Percentiles rank a stretch among this genome's conserved stretches.
phyloP scores from a whole-genome alignment of 1,140 invertebrate genomes.

The Hyles vespertilio region DNA sequence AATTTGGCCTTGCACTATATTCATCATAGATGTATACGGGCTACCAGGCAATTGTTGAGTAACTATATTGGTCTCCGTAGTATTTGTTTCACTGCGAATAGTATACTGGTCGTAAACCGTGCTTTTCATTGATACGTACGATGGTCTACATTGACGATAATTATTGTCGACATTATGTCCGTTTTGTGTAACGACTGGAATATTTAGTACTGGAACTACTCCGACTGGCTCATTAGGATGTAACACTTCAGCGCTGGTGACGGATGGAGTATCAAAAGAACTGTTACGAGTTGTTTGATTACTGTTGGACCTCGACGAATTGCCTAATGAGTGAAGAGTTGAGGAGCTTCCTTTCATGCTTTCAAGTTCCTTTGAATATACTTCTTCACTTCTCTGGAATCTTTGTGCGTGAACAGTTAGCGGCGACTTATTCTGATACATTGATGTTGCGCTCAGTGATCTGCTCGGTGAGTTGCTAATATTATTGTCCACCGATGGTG shows the following conservation, averaged over 20 bases:
- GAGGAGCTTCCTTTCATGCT: constrained; percentile 55
- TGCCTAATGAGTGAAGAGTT: constrained; percentile 53
- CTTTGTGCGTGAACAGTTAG: constrained; percentile 55
- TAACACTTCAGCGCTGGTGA: constrained; percentile 26
- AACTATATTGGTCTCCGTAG: constrained; percentile 29
- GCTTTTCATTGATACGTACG: constrained; percentile 74
- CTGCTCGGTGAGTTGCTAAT: constrained; percentile 53
- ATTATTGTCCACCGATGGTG: constrained; percentile 34
- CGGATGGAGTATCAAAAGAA: constrained; percentile 46
- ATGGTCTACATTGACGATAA: constrained; percentile 16
- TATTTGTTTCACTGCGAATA: constrained; percentile 35
- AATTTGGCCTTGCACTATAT: constrained; percentile 74
- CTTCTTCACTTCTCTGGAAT: constrained; percentile 66
- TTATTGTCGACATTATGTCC: constrained; percentile 28
- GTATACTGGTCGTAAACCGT: constrained; percentile 72
- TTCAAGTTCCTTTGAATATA: constrained; percentile 63
- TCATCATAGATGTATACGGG: constrained; percentile 64
- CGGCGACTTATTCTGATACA: constrained; percentile 52
- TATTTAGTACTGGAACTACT: constrained; percentile 26
- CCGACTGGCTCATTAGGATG: constrained; percentile 29
- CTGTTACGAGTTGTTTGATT: constrained; percentile 45
- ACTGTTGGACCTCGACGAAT: constrained; percentile 63
- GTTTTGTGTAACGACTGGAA: constrained; percentile 46
- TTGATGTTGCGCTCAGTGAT: constrained; percentile 54
- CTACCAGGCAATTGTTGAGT: constrained; percentile 44